Base-by-base conservation (phyloP, 2,113 vertebrate genomes). In the Charadrius vociferus region DNA sequence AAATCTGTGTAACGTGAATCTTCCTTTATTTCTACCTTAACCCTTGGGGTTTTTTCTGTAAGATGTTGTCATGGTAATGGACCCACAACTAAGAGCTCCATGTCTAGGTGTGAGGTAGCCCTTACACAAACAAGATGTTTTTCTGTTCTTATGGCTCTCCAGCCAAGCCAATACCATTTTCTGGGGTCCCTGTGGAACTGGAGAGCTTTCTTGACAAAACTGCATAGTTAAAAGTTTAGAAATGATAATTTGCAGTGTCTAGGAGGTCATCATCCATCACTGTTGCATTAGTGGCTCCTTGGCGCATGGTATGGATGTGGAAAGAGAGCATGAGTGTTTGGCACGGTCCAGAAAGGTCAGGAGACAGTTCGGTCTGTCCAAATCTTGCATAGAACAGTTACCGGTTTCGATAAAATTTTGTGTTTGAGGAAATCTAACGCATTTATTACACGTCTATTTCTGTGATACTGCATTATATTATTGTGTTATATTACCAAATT, bases 401-500 rank as follows among this genome's bases (percentile, higher is more conserved):
- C 34, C 15, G 24, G 6, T 68, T 94, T 36, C 65, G 30, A 62
- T 50, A 81, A 43, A 2, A 43, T 23, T 74, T 63, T 75, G 8
- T 37, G 24, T 53, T 71, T 50, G 12, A 68, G 26, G 68, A 89
- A 89, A 75, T 27, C 15, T 75, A 55, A 7, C 14, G 30, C 21
- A 67, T 78, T 58, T 78, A 21, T 93, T 55, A 58, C 62, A 49
- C 9, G 45, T 32, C 13, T 34, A 6, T 37, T 65, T 71, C 32
- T 79, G 63, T 68, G 71, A 41, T 93, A 47, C 19, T 56, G 34
- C 9, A 14, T 65, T 84, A 13, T 77, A 30, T 75, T 91, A 45
- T 55, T 87, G 32, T 36, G 81, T 91, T 88, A 63, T 12, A 32
- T 91, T 62, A 88, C 83, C n/a, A 84, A 71, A 79, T 52, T 7